Conservation (phyloP, 2,888 invertebrate genomes). For the Microctonus brassicae region DNA sequence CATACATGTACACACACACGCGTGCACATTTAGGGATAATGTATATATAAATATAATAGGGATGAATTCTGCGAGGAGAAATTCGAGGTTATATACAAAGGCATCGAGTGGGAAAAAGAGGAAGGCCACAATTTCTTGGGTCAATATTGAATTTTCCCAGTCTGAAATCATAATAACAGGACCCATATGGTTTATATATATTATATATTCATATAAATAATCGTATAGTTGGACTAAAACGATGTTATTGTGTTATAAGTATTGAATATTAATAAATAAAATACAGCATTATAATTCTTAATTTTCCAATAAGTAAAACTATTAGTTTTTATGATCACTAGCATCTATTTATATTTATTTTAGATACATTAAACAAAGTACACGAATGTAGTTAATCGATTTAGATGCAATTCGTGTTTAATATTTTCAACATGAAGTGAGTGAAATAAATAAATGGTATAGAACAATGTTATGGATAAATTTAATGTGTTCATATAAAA, state of each 20-base stretch:
- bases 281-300: background rate
- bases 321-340: no score
- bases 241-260: background rate
- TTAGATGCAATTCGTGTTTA: no score
- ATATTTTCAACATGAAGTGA: no score
- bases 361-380: no score
- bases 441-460: no score
- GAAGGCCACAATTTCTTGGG: conserved; percentile 41
- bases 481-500: no score
- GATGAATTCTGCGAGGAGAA: conserved; percentile 21
- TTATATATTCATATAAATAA: conserved; percentile 20
- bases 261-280: background rate
- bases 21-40: no score
- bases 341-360: no score
- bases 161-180: conserved; percentile 30
- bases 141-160: conserved; percentile 46
- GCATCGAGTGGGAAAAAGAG: no score
- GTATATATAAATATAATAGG: no score
- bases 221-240: background rate
- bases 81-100: conserved; percentile 35
- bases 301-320: no score
- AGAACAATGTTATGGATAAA: no score
- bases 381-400: conserved; percentile 9
- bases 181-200: conserved; percentile 24
- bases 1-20: background rate